Evolutionary conservation across 2,797 vertebrate species (phyloP), one percentile per base, ranked within the genome.

Genomic region (Chaetophractus vellerosus): DNA sequence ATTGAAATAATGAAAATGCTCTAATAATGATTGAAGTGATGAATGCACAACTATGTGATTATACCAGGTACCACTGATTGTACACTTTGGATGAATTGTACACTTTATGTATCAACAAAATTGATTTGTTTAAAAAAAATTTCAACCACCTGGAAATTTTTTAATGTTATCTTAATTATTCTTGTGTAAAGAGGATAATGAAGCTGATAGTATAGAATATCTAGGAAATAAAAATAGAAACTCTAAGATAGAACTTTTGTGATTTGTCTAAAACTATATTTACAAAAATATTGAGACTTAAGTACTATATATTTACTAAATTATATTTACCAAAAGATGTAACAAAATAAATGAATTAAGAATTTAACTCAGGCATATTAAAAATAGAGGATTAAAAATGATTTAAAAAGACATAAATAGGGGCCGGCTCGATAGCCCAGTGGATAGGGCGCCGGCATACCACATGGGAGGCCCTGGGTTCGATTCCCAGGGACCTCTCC

Each of bases 311-410:
- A 55, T 55, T 55, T 55, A 18, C 52, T 55, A 19, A 55, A 55
- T 69, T 80, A 59, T 31, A 45, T 69, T 52, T 86, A 66, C 4
- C 50, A 45, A 68, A 80, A 45, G 41, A 80, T 1, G 55, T 23
- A 88, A 85, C 72, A 95, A 74, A 74, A 50, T 45, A 16, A 86
- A 21, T 76, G 10, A 86, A 45, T 74, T 87, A 83, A 82, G 9
- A 10, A 57, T 3, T 80, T 81, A 52, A 66, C 18, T 69, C 33
- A 61, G 66, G 24, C 21, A 69, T 28, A 69, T 59, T 41, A 69
- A 61, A 61, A 76, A 68, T 61, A 12, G 19, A 90, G 12, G 18
- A 72, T n/a, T n/a, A n/a, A n/a, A n/a, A n/a, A n/a, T n/a, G n/a
- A n/a, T n/a, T n/a, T n/a, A n/a, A n/a, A n/a, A n/a, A n/a, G n/a